Percentiles rank a stretch among this genome's conserved stretches.
These are phyloP conservation scores for Lasioglossum vierecki DNA, from an alignment of 2,888 invertebrate species.

Conservation along the genomic window DNA sequence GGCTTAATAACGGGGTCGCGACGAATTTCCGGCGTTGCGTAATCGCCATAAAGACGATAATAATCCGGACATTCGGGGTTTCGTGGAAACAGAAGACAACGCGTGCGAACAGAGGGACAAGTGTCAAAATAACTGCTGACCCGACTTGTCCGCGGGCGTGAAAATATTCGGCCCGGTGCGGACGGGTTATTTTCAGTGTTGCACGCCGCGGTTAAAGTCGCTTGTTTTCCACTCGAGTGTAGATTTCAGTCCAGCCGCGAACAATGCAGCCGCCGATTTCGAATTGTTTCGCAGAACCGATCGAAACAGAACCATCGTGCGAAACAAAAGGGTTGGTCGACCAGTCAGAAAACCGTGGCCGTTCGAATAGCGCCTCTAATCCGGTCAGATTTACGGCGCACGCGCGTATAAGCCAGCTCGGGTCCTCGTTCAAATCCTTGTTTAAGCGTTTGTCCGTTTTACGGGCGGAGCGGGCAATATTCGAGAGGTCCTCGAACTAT, in stretches of 20 bases:
- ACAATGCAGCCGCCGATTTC: conserved; percentile 17
- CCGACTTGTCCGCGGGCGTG: conserved; percentile 35
- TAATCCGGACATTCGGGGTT: conserved; percentile 28
- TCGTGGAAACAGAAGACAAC: conserved; percentile 49
- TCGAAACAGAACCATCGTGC: conserved; percentile 7
- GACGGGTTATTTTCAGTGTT: conserved; percentile 55
- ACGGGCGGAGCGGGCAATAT: background rate
- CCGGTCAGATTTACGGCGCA: conserved; percentile 1
- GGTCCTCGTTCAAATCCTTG: background rate
- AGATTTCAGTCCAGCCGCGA: conserved; percentile 13
- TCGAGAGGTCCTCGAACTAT: background rate
- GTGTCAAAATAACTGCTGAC: conserved; percentile 59
- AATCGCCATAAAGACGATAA: conserved; percentile 41
- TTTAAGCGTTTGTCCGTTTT: background rate
- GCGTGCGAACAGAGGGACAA: conserved; percentile 27
- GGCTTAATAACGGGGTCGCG: background rate
- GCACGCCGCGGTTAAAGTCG: background rate
- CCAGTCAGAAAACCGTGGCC: conserved; percentile 30
- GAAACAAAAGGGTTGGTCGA: background rate
- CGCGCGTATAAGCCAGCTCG: background rate
- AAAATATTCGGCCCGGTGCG: conserved; percentile 48
- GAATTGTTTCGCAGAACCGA: conserved; percentile 34
- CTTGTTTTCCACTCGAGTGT: conserved; percentile 10
- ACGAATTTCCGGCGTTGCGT: conserved; percentile 7
- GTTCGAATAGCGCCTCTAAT: conserved; percentile 19